A percentile compares a stretch with the other conserved stretches of the same genome.
These are phyloP conservation scores for Lota lota DNA, from an alignment of 2,113 vertebrate species.

Conservation along the genomic window DNA sequence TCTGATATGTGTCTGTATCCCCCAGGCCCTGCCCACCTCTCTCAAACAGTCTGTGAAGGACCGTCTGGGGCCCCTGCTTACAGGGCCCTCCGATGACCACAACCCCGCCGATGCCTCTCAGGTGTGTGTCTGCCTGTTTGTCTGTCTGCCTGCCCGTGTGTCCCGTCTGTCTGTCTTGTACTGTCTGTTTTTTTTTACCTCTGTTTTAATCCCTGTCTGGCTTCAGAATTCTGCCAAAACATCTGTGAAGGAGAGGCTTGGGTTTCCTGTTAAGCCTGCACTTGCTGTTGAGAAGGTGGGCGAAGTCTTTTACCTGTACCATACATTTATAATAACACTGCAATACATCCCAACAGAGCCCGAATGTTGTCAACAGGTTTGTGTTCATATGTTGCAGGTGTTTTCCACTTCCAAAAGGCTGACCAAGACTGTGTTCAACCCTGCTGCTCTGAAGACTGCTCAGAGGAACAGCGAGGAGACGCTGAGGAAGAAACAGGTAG, in stretches of 20 bases:
- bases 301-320: not conserved
- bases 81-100: conserved; percentile 79
- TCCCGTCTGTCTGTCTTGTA: conserved; percentile 5
- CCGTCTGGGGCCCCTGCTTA: conserved; percentile 86
- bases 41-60: conserved; percentile 96
- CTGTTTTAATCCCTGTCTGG: conserved; percentile 43
- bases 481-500: conserved; percentile 93
- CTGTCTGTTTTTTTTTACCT: not conserved
- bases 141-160: conserved; percentile 1
- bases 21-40: conserved; percentile 73
- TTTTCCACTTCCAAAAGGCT: conserved; percentile 92
- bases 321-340: not conserved
- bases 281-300: conserved; percentile 86
- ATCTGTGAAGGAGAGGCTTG: conserved; percentile 90
- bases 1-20: conserved; percentile 56
- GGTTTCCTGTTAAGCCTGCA: conserved; percentile 83
- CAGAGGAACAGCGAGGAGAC: conserved; percentile 88
- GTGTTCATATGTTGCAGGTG: conserved; percentile 70
- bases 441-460: conserved; percentile 87
- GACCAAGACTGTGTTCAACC: conserved; percentile 98
- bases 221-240: conserved; percentile 83
- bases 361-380: not conserved
- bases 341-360: not conserved
- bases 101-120: conserved; percentile 76
- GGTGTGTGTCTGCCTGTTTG: conserved; percentile 62